A percentile compares a stretch with the other conserved stretches of the same genome.
phyloP scores from a whole-genome alignment of 2,888 invertebrate genomes.

The Rugalucina vietnamica region DNA sequence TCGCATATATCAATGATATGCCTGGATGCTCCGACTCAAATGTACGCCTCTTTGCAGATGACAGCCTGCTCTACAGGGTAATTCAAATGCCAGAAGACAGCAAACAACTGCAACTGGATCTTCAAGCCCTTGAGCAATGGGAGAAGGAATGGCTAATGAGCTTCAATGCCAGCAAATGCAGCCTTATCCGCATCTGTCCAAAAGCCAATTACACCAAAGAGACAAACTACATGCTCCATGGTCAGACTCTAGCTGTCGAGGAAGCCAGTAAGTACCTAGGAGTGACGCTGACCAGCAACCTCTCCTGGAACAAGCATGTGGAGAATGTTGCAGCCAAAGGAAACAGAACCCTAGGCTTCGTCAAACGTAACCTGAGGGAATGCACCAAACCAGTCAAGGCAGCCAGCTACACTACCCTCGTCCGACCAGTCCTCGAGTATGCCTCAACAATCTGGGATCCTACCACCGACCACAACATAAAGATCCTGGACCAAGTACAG shows the following conservation, averaged over 20 bases:
- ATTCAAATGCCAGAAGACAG: constrained; percentile 20
- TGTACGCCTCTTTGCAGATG: constrained; percentile 38
- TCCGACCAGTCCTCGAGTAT: constrained; percentile 21
- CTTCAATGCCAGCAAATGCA: constrained; percentile 18
- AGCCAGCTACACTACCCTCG: constrained; percentile 16
- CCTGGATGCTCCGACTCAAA: constrained; percentile 71
- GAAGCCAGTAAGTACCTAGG: constrained; percentile 1
- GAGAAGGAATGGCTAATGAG: constrained; percentile 19
- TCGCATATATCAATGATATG: constrained; percentile 37
- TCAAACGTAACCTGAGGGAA: constrained; percentile 23
- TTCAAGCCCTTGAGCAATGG: neutral
- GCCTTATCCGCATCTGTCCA: neutral
- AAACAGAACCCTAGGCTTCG: constrained; percentile 27
- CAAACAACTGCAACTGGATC: constrained; percentile 20
- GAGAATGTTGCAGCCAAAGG: constrained; percentile 18
- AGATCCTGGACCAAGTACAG: constrained; percentile 9
- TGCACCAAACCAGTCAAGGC: constrained; percentile 11
- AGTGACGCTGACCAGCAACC: neutral
- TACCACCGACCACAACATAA: neutral
- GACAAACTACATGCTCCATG: neutral
- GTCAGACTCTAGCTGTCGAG: neutral
- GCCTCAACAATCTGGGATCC: constrained; percentile 22
- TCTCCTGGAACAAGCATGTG: constrained; percentile 15
- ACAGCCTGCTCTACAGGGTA: constrained; percentile 27
- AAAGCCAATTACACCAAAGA: constrained; percentile 8